Evolutionary conservation across 2,113 vertebrate species (phyloP), one percentile per base, ranked within the genome.

Genomic region (Charina bottae): DNA sequence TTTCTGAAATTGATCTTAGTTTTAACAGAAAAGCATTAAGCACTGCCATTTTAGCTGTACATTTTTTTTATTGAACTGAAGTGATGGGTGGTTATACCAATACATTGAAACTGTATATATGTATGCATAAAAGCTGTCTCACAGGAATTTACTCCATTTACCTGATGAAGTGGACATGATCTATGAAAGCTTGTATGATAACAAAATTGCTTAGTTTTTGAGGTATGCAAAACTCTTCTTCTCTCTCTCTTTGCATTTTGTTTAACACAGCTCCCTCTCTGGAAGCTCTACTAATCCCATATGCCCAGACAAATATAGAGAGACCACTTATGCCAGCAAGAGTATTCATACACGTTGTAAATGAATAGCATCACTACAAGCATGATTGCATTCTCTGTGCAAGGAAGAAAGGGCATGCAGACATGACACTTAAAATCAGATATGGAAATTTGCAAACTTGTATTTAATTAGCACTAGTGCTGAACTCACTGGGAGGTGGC

Each of bases 1-100:
- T n/a, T 49, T 85, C 78, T 85, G 78, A 90, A 90, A 85, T 46
- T 49, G 56, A 85, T 85, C 13, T 92, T 93, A 83, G 6, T 28
- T 87, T 93, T 56, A 1, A 85, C 23, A 53, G 89, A 33, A 10
- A 8, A 84, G 42, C 26, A 54, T 84, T 53, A 83, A 28, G 5
- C 21, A 54, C 86, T 88, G 72, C 37, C 46, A 85, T 49, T 85
- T 37, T 85, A 83, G 59, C 58, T 54, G 10, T 53, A 13, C 59
- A 83, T 33, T 64, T 64, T 54, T 33, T 64, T 85, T 42, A 64
- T 64, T 91, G 85, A 33, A 64, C 72, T 78, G 72, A 78, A 78
- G 33, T 78, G 72, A 78, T 78, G 33, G 72, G 33, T 78, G 68
- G 33, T 33, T 78, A 42, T 78, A 78, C 72, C 72, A 78, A 78